Evolutionary conservation across 2,113 vertebrate genomes (phyloP).

Genomic region (Oryzias celebensis): DNA sequence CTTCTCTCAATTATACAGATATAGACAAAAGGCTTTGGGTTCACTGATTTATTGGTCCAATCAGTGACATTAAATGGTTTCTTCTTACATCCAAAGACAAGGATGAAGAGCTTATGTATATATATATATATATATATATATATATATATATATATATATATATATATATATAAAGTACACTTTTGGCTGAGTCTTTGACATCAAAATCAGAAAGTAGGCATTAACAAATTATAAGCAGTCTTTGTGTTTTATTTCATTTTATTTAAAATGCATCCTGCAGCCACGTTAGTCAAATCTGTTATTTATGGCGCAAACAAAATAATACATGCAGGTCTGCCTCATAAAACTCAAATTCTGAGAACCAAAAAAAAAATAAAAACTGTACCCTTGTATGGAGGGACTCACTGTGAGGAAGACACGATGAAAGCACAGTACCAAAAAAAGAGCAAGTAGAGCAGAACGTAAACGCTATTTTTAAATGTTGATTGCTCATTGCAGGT

Average conservation of each 20-base stretch:
- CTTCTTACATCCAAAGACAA: too few relatives aligned
- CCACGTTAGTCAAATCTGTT: background rate
- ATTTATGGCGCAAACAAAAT: background rate
- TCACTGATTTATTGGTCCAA: too few relatives aligned
- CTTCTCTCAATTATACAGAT: too few relatives aligned
- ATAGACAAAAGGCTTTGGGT: too few relatives aligned
- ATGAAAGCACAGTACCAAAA: slow-evolving; percentile 23
- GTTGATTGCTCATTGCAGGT: slow-evolving; percentile 56
- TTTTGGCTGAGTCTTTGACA: too few relatives aligned
- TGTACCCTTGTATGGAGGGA: background rate
- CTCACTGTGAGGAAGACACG: slow-evolving; percentile 11
- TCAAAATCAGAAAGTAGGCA: too few relatives aligned
- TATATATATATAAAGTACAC: too few relatives aligned
- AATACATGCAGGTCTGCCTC: background rate
- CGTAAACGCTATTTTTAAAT: slow-evolving; percentile 49
- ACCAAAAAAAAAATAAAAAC: background rate
- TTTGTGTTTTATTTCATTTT: background rate
- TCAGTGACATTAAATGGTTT: too few relatives aligned
- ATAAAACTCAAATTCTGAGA: background rate
- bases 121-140: background rate
- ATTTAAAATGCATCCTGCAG: background rate
- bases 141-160: background rate
- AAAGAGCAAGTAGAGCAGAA: slow-evolving; percentile 32
- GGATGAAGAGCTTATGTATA: background rate
- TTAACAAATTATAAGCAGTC: too few relatives aligned